These are phyloP conservation scores for Tympanoctomys barrerae DNA, from an alignment of 2,797 vertebrate species.

Conservation along the genomic window DNA sequence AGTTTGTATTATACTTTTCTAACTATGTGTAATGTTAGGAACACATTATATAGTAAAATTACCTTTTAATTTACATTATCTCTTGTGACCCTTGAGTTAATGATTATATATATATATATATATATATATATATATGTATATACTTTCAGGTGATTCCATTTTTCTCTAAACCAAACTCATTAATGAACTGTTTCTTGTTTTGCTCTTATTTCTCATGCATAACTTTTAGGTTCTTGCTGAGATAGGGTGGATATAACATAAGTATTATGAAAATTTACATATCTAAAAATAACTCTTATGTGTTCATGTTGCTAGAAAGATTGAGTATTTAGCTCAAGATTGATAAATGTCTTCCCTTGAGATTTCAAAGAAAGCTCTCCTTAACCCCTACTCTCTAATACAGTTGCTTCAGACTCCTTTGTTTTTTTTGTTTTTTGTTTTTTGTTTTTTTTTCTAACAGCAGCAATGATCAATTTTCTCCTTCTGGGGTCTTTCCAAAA, in stretches of 20 bases:
- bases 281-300: not conserved
- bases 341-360: not conserved
- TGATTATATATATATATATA: not conserved
- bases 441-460: not conserved
- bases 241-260: not conserved
- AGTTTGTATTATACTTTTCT: not conserved
- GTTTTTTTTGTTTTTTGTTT: not conserved
- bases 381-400: not conserved
- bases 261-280: not conserved
- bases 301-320: not conserved
- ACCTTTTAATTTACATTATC: not conserved
- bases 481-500: not conserved
- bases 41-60: not conserved
- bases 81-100: not conserved
- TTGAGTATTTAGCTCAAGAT: not conserved
- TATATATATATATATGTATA: too few relatives aligned
- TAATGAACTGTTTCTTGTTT: not conserved
- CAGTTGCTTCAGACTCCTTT: not conserved
- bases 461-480: not conserved
- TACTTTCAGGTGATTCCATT: not conserved
- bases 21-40: not conserved
- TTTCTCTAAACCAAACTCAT: not conserved
- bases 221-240: not conserved
- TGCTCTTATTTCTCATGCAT: not conserved
- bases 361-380: not conserved